Base-by-base conservation (phyloP, 2,888 invertebrate genomes). In the Rhyacophila evoluta region DNA sequence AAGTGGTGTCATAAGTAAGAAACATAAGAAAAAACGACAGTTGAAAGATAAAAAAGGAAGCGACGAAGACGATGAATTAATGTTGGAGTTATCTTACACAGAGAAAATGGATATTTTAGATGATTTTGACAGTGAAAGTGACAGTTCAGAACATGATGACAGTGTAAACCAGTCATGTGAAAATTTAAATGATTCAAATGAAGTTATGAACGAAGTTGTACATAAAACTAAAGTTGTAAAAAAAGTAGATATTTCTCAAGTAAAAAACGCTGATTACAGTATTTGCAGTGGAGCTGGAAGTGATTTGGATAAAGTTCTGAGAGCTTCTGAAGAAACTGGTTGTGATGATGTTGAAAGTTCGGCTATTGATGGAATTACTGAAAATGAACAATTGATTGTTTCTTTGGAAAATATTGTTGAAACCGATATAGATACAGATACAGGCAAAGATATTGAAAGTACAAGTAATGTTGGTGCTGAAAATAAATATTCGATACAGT, bases 51-150 rank as follows among this genome's bases (percentile, higher is more conserved):
- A 85, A 73, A 84, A 83, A 19, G 79, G 81, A 10, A 84, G 84
- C 0, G 86, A 87, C 81, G 86, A 87, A 72, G 87, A 88, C 2
- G 89, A 90, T 81, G 89, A 90, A 83, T 89, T 90, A 36, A 89
- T 87, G 1, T 81, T 89, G 0, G 88, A 91, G 76, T 80, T 89
- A 12, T 90, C 90, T 0, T 89, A 90, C 84, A 85, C 88, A 0
- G 89, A 89, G 79, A 89, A 89, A 83, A 88, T 89, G 88, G 89
- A 90, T 84, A 83, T 90, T 5, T 82, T 90, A 36, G 89, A 89
- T 83, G 86, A 88, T 84, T 84, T 88, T 12, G 87, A 88, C 39
- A 85, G 83, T 67, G 84, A 85, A 5, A 84, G 84, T 6, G 85
- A 84, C 15, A 85, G 86, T 6, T 74, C 37, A 5, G 69, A 15